Evolutionary conservation across 2,888 invertebrate genomes (phyloP), one percentile per base, ranked within the genome.

Genomic region (Campoletis raptor): DNA sequence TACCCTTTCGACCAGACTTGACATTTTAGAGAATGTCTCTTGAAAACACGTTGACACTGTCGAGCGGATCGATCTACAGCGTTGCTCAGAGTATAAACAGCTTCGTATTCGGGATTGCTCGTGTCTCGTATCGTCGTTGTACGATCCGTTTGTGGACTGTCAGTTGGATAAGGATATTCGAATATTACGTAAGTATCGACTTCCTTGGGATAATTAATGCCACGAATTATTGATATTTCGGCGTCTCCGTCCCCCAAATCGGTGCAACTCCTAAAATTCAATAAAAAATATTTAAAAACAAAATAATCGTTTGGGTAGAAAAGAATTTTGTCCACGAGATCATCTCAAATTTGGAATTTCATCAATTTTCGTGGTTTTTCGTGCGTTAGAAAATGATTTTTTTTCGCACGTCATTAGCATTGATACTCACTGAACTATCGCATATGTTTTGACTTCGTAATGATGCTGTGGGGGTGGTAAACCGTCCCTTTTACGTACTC

Each of bases 1-100:
- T 95, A 99, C 99, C 99, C 99, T 95, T 97, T 97, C 0, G 98
- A 97, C 95, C 96, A 99, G 12, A 99, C 96, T 94, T 99, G 99
- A 81, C 98, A 96, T 93, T 99, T 99, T 87, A 99, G 95, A 2
- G 96, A 96, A 91, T 98, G 98, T 69, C 98, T 95, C 93, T 99
- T 99, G 93, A 99, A 97, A 45, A 98, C 96, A 73, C 99, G 95
- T 88, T 97, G 97, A 91, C 99, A 98, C 24, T 97, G 96, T 80
- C 98, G 95, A 1, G 97, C 96, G 87, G 96, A 96, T 64, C 99
- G 96, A 90, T 97, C 97, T 83, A 99, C 97, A 74, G 96, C 96
- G 87, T 99, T 96, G 61, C 96, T 96, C 30, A 94, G 82, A 24
- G 91, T 90, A 94, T 97, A 98, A 67, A 96, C 96, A 57, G 97